Conservation (phyloP, 2,888 invertebrate genomes). For the Amphimallon solstitiale region DNA sequence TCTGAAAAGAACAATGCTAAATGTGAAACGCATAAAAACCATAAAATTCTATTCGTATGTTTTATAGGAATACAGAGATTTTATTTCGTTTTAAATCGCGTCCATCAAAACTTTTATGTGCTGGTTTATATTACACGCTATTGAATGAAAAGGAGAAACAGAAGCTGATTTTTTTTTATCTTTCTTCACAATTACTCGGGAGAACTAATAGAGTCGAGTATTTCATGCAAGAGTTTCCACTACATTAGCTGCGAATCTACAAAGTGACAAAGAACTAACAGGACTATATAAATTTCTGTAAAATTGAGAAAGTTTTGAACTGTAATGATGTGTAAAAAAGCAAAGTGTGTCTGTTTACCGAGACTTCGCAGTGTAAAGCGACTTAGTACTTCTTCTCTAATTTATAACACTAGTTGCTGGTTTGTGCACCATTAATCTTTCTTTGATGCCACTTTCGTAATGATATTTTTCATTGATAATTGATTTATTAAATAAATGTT, state of each 20-base stretch:
- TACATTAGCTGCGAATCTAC: slow-evolving; percentile 54
- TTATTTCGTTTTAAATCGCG: no score
- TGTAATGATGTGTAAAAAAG: slow-evolving; percentile 59
- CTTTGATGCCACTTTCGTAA: no score
- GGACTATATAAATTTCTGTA: slow-evolving; percentile 55
- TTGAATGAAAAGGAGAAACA: not conserved
- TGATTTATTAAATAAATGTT: no score
- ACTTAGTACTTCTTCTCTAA: slow-evolving; percentile 8
- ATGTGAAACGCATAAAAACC: no score
- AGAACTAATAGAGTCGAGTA: slow-evolving; percentile 21
- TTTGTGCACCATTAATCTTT: slow-evolving; percentile 2
- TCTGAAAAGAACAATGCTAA: no score
- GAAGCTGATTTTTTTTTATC: not conserved
- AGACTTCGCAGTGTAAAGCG: not conserved
- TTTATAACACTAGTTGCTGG: slow-evolving; percentile 20
- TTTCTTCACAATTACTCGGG: slow-evolving; percentile 10
- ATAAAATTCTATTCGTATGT: no score
- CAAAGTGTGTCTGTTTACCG: slow-evolving; percentile 56
- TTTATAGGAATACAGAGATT: no score
- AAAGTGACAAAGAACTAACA: slow-evolving; percentile 52
- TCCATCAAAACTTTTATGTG: not conserved
- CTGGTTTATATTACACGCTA: not conserved
- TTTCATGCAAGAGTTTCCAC: slow-evolving; percentile 46
- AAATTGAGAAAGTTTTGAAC: slow-evolving; percentile 58
- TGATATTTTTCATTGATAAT: no score